Evolutionary conservation across 1,140 invertebrate species (phyloP).

Genomic region (Schlechtendalia chinensis): DNA sequence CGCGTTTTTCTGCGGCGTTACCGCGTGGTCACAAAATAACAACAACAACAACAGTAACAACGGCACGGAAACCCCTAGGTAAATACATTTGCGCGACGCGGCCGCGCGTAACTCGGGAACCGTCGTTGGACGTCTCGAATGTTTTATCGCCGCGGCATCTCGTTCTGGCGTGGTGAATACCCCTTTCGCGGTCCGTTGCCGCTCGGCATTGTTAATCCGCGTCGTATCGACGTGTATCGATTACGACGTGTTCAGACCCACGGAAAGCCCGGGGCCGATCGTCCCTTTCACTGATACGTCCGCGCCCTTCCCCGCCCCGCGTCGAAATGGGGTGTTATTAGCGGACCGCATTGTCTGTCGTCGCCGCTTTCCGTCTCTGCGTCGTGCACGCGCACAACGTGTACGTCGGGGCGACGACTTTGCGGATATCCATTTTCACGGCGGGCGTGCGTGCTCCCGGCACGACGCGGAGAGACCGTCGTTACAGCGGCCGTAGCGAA

Average conservation of each 20-base stretch:
- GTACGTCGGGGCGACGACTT: too few species aligned
- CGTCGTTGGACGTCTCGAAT: slow-evolving; percentile 23
- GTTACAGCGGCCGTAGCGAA: too few species aligned
- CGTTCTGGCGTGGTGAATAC: slow-evolving; percentile 15
- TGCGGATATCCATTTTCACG: too few species aligned
- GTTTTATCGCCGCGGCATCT: slow-evolving; percentile 5
- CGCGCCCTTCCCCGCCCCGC: background rate
- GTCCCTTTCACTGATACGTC: background rate
- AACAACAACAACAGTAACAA: too few species aligned
- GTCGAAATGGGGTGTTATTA: slow-evolving; percentile 15
- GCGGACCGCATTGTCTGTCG: background rate
- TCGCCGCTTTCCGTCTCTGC: too few species aligned
- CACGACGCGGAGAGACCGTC: too few species aligned
- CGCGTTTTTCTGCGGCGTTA: background rate
- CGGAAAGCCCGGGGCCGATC: slow-evolving; percentile 10
- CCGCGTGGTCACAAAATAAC: too few species aligned
- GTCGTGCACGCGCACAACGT: too few species aligned
- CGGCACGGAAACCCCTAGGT: too few species aligned
- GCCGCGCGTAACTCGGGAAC: too few species aligned
- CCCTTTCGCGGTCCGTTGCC: slow-evolving; percentile 18
- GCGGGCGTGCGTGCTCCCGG: too few species aligned
- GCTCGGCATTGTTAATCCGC: slow-evolving; percentile 28
- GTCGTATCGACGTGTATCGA: slow-evolving; percentile 38
- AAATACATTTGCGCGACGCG: too few species aligned
- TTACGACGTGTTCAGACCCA: slow-evolving; percentile 37